Percentiles rank a stretch among this genome's conserved stretches.
Conservation (phyloP, 2,797 vertebrate genomes). For the Scyliorhinus canicula region DNA sequence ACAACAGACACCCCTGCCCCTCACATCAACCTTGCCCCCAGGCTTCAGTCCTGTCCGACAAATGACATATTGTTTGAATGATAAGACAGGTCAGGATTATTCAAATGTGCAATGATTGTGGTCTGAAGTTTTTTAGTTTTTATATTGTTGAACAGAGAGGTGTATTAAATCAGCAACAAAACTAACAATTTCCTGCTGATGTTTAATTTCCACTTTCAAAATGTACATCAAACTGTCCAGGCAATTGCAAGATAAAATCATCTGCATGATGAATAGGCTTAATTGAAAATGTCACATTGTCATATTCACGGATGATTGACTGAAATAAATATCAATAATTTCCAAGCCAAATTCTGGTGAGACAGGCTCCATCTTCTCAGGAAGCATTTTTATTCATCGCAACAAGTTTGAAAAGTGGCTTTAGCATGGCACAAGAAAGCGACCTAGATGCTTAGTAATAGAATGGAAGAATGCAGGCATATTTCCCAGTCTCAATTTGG, state of each 20-base stretch:
- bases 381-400: neutral
- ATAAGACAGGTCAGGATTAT: neutral
- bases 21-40: too few relatives aligned
- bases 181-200: neutral
- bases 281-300: neutral
- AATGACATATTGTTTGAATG: neutral
- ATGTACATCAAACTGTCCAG: neutral
- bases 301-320: neutral
- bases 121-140: neutral
- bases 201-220: neutral
- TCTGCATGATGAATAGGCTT: neutral
- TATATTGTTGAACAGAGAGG: neutral
- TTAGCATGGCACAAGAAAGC: neutral
- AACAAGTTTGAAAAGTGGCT: neutral
- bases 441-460: neutral
- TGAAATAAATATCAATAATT: neutral
- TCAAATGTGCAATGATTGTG: neutral
- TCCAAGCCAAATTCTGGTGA: neutral
- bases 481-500: neutral
- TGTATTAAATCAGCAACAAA: neutral
- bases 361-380: neutral
- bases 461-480: neutral
- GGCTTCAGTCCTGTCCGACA: neutral
- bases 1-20: too few relatives aligned
- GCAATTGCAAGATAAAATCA: neutral